Evolutionary conservation across 1,140 invertebrate genomes (phyloP).

Genomic region (Mamestra configurata): DNA sequence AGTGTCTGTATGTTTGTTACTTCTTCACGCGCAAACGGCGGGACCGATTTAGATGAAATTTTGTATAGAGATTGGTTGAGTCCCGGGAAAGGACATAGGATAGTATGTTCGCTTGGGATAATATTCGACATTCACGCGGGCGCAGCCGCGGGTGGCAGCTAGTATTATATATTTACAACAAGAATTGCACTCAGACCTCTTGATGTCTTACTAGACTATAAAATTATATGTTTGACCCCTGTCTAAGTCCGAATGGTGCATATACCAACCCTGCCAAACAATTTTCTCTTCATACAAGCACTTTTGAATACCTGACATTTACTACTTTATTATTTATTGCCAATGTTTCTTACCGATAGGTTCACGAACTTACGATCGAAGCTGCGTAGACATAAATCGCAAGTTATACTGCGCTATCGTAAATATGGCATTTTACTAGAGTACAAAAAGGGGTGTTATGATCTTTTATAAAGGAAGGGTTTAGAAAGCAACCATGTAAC

Average conservation of each 20-base stretch:
- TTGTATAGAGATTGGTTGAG: no score
- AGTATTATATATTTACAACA: no score
- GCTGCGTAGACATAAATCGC: constrained; percentile 12
- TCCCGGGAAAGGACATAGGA: no score
- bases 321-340: constrained; percentile 14
- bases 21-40: no score
- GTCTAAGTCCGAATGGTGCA: background rate
- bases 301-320: background rate
- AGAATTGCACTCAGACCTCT: no score
- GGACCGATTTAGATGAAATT: no score
- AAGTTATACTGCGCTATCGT: background rate
- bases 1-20: no score
- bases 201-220: no score
- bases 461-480: background rate
- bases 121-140: no score
- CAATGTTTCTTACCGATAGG: background rate
- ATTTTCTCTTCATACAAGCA: background rate
- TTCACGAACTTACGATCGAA: background rate
- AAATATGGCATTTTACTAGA: constrained; percentile 7
- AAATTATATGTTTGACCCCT: background rate
- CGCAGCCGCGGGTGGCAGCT: no score
- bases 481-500: background rate
- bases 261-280: background rate
- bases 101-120: no score
- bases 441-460: background rate